Evolutionary conservation across 1,140 invertebrate genomes (phyloP).

Genomic region (Drosophila guanche): DNA sequence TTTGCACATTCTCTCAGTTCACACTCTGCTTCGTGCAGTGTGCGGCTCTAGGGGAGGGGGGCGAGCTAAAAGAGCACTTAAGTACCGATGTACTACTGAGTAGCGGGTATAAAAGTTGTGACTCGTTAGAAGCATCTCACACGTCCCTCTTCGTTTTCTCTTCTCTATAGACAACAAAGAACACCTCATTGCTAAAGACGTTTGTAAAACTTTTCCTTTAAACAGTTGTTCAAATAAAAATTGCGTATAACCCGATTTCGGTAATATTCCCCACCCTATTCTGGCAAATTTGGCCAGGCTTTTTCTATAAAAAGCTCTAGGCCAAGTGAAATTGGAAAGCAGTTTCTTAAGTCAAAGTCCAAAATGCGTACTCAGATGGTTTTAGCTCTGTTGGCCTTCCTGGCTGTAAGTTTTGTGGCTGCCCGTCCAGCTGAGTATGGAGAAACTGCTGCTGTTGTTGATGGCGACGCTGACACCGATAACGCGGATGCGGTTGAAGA

Average conservation of each 20-base stretch:
- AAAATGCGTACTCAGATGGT: conserved; percentile 35
- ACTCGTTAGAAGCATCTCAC: background rate
- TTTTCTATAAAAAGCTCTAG: conserved; percentile 20
- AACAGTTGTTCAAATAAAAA: conserved; percentile 37
- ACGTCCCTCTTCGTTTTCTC: background rate
- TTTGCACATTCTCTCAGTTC: too few species aligned
- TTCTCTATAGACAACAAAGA: background rate
- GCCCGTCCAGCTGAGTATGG: conserved; percentile 30
- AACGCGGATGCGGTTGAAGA: background rate
- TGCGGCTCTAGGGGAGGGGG: too few species aligned
- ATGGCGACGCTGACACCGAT: too few species aligned
- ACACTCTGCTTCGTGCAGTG: too few species aligned
- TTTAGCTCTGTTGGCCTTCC: conserved; percentile 37
- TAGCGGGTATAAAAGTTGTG: too few species aligned
- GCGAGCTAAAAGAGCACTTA: too few species aligned
- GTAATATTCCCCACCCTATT: background rate
- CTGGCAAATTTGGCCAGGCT: conserved; percentile 4
- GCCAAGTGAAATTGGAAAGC: conserved; percentile 11
- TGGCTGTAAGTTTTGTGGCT: conserved; percentile 33
- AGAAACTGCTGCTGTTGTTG: too few species aligned
- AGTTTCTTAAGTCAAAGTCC: conserved; percentile 20
- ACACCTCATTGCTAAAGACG: background rate
- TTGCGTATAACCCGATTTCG: conserved; percentile 29
- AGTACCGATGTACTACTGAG: too few species aligned
- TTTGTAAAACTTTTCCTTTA: conserved; percentile 39